Evolutionary conservation across 2,888 invertebrate species (phyloP), one percentile per base, ranked within the genome.

Genomic region (Pelosia muscerda): DNA sequence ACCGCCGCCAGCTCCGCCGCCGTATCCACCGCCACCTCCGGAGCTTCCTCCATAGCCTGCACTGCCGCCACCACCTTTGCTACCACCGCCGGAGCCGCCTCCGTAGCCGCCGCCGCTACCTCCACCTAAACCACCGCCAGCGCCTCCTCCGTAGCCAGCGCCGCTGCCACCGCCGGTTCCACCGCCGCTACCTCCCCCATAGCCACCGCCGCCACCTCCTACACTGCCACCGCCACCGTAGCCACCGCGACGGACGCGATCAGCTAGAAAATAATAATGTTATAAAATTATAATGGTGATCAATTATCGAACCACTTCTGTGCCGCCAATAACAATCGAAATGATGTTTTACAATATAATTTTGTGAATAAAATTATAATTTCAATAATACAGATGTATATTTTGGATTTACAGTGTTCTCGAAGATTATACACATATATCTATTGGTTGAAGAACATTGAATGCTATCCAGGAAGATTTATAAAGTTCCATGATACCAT

Each of bases 41-140:
- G 67, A 66, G 2, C 69, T 69, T 13, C 74, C 69, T 13, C 86
- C 75, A 22, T 54, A 34, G 13, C 10, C n/a, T 8, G 9, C 53
- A 9, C 53, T 22, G 53, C 22, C 53, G 9, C n/a, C 76, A 76
- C 88, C 74, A 15, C 42, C 8, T 9, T 59, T 58, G 26, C 49
- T 19, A 9, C 55, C 28, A 4, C 54, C 54, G 13, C 26, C 49
- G 9, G 64, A 57, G 4, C 72, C 64, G 34, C 54, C 63, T 6
- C 42, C 31, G 60, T 78, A 62, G 2, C 73, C 49, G 13, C 66
- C 54, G 68, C 75, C 59, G 11, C 65, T 59, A 1, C 78, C 65
- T 10, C 66, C 56, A 15, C 86, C 84, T 28, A 22, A 0, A n/a
- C 79, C 79, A 13, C 80, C 79, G 6, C 80, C 78, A 11, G 81